Evolutionary conservation across 2,797 vertebrate genomes (phyloP), one percentile per base, ranked within the genome.

Genomic region (Hippoglossus hippoglossus): DNA sequence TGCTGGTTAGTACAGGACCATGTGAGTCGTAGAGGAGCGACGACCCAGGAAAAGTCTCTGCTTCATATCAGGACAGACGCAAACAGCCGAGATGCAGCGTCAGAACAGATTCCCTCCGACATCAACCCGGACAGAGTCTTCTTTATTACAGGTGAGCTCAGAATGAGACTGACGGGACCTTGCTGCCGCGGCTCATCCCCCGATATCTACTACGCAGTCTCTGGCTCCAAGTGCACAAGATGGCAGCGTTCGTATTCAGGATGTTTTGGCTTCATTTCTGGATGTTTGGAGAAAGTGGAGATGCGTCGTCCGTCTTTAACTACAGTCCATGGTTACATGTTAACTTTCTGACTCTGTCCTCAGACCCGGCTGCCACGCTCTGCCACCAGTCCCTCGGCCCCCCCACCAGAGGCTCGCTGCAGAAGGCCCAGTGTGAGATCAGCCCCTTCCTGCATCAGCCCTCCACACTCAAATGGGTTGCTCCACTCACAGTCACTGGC

Each of bases 361-460:
- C 83, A 95, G 94, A 95, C 71, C 91, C 92, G 81, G 81, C 86
- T 0, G 91, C 82, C 9, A 80, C 88, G 0, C 87, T 95, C 59
- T 94, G 93, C 75, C 89, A 81, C 47, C 67, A n/a, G 46, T 75
- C 91, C 0, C 88, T 95, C 28, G 85, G 83, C 41, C 80, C 92
- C 92, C 84, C 87, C 62, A 69, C 87, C 63, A 71, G 26, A 77
- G 93, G 93, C 64, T 89, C 92, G 0, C 24, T 92, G 13, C 18
- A 68, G 47, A 94, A 94, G 87, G 91, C 91, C 2, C 82, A 87
- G 61, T 97, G 96, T 78, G 96, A 97, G 89, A 84, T 97, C 57
- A 96, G 94, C n/a, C 85, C 87, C 24, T 95, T 94, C 82, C n/a
- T 84, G 58, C 96, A 95, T 1, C 91, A 94, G 34, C 93, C n/a